Evolutionary conservation across 2,888 invertebrate genomes (phyloP).

Genomic region (Perdita meconis): DNA sequence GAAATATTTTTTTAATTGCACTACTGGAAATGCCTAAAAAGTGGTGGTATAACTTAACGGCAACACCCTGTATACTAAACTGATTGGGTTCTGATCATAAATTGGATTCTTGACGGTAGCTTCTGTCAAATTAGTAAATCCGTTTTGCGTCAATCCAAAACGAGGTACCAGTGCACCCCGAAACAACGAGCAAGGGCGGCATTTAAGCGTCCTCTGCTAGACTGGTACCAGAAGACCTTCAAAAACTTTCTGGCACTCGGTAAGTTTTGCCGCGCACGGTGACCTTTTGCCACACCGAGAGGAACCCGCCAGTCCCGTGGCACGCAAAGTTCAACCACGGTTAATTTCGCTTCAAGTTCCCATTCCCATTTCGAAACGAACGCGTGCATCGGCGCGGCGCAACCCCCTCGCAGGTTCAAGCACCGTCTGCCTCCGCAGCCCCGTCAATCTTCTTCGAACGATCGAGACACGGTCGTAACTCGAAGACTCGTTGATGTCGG

Average conservation of each 20-base stretch:
- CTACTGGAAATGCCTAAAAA: too few species aligned
- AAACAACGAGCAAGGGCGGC: slow-evolving; percentile 6
- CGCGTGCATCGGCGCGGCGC: not conserved
- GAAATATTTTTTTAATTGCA: too few species aligned
- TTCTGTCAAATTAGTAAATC: too few species aligned
- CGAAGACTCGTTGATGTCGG: not conserved
- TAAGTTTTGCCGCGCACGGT: slow-evolving; percentile 26
- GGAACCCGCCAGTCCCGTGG: slow-evolving; percentile 25
- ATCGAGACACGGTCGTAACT: too few species aligned
- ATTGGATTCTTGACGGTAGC: too few species aligned
- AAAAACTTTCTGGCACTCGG: slow-evolving; percentile 57
- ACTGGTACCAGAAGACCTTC: slow-evolving; percentile 38
- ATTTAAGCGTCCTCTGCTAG: slow-evolving; percentile 17
- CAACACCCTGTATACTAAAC: too few species aligned
- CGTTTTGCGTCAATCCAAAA: too few species aligned
- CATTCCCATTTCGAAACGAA: slow-evolving; percentile 32
- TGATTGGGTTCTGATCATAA: too few species aligned
- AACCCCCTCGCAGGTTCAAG: not conserved
- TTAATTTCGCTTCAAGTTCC: slow-evolving; percentile 43
- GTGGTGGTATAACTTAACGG: too few species aligned
- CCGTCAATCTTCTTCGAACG: too few species aligned
- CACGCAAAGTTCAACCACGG: slow-evolving; percentile 59
- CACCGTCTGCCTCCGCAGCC: too few species aligned
- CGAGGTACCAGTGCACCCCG: not conserved
- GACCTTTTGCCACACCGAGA: slow-evolving; percentile 46